Base-by-base conservation (phyloP, 2,113 vertebrate genomes). In the Ciconia maguari region DNA sequence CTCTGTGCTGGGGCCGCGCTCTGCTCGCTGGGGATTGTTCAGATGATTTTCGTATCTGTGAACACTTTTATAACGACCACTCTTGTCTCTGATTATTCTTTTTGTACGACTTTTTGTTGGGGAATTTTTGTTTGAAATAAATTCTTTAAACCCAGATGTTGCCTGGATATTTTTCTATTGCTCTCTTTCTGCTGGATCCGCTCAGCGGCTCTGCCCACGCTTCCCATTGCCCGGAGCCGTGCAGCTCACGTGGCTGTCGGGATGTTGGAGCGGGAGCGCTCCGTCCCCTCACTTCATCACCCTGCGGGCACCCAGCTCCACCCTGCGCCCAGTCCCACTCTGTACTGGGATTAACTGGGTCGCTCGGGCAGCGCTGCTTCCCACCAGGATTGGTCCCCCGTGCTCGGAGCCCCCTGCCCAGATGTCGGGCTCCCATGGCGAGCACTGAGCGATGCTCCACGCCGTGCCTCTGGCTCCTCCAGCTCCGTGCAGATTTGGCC, bases 81-180 rank as follows among this genome's bases (percentile, higher is more conserved):
- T 78, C 82, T 84, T 48, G 51, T 91, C 69, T 93, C 44, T 44
- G 34, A 30, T 78, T 34, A 2, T n/a, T 79, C 51, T 66, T 96
- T 96, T 96, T 84, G 58, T 94, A 96, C 1, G 0, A 69, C 42
- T 60, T 79, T 26, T 87, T 30, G 18, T 66, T 64, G 81, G 48
- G 57, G 14, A 69, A 13, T 22, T 78, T 61, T 77, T 68, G 48
- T 64, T 84, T 16, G 36, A 44, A 97, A 96, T 96, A 97, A 96
- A 95, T 48, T 19, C 92, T 77, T 88, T 14, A 25, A 66, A 30
- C 16, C 18, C n/a, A 70, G 16, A 5, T 9, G 36, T 18, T 55
- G 61, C 48, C 57, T n/a, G n/a, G 38, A 5, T 52, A 0, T 19
- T 41, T 38, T 84, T 32, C 22, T 49, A 1, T 42, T 36, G 15